Evolutionary conservation across 2,888 invertebrate species (phyloP).

Genomic region (Gari tellinella): DNA sequence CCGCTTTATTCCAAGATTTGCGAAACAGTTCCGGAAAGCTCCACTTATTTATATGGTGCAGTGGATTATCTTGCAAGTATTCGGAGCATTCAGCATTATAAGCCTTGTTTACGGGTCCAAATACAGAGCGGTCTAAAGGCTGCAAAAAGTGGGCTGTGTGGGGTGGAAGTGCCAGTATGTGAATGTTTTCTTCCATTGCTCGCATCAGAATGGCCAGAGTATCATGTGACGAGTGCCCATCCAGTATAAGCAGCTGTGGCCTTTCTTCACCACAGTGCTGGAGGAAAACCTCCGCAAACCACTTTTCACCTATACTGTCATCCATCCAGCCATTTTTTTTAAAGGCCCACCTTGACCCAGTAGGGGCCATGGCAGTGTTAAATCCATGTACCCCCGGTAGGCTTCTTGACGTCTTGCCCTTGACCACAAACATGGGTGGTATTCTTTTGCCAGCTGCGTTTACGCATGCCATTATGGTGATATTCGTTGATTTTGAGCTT

Average conservation of each 20-base stretch:
- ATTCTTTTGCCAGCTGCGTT: slow-evolving; percentile 20
- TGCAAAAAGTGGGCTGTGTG: slow-evolving; percentile 46
- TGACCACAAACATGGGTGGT: slow-evolving; percentile 37
- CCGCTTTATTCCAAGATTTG: slow-evolving; percentile 38
- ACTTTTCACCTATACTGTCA: slow-evolving; percentile 30
- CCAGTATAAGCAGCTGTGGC: too few species aligned
- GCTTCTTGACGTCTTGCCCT: slow-evolving; percentile 27
- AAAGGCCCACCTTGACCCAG: slow-evolving; percentile 16
- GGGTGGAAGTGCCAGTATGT: slow-evolving; percentile 47
- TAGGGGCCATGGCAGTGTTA: slow-evolving; percentile 20
- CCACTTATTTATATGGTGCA: slow-evolving; percentile 41
- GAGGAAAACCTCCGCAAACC: slow-evolving; percentile 36
- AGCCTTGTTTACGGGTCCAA: slow-evolving; percentile 36
- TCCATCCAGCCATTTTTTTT: slow-evolving; percentile 46
- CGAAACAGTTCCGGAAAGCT: slow-evolving; percentile 37
- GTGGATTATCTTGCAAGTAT: slow-evolving; percentile 24
- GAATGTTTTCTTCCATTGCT: slow-evolving; percentile 51
- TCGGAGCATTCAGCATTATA: slow-evolving; percentile 47
- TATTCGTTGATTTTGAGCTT: slow-evolving; percentile 1
- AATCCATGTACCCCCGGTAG: slow-evolving; percentile 25
- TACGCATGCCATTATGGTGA: slow-evolving; percentile 29
- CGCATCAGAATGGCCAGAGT: slow-evolving; percentile 45
- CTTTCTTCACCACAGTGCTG: slow-evolving; percentile 23
- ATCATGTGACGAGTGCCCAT: slow-evolving; percentile 54
- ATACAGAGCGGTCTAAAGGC: slow-evolving; percentile 45